A percentile compares a stretch with the other conserved stretches of the same genome.
phyloP scores from a whole-genome alignment of 1,140 invertebrate genomes.

The Hyphantria cunea region DNA sequence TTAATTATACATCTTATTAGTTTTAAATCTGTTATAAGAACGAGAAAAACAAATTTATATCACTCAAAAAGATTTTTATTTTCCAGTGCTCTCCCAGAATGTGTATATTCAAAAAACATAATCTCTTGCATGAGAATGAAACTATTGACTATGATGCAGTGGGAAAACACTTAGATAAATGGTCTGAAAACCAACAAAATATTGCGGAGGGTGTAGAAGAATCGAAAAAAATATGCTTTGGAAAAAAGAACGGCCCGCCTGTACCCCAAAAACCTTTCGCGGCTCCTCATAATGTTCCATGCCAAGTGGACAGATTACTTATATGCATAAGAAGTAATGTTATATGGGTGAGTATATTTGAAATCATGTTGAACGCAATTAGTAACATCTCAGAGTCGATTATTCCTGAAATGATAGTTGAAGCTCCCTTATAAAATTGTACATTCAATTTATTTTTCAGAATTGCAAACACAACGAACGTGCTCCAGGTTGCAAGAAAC shows the following conservation, averaged over 20 bases:
- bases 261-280: constrained; percentile 14
- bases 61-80: not conserved
- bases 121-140: constrained; percentile 49
- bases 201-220: constrained; percentile 44
- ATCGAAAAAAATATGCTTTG: constrained; percentile 53
- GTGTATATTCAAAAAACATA: constrained; percentile 55
- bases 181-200: constrained; percentile 38
- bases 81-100: not conserved
- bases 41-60: no score
- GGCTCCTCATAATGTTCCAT: constrained; percentile 19
- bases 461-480: constrained; percentile 1
- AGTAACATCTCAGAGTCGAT: not conserved
- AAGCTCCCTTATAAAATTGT: no score
- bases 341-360: constrained; percentile 10
- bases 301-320: constrained; percentile 49
- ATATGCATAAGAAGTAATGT: constrained; percentile 42
- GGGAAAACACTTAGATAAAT: constrained; percentile 48
- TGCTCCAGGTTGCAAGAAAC: constrained; percentile 43
- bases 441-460: constrained; percentile 1
- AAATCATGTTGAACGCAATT: not conserved
- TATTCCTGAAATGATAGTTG: not conserved
- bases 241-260: constrained; percentile 45
- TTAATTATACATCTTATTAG: no score
- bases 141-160: constrained; percentile 48
- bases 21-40: no score